Evolutionary conservation across 2,888 invertebrate species (phyloP).

Genomic region (Ariolimax columbianus): DNA sequence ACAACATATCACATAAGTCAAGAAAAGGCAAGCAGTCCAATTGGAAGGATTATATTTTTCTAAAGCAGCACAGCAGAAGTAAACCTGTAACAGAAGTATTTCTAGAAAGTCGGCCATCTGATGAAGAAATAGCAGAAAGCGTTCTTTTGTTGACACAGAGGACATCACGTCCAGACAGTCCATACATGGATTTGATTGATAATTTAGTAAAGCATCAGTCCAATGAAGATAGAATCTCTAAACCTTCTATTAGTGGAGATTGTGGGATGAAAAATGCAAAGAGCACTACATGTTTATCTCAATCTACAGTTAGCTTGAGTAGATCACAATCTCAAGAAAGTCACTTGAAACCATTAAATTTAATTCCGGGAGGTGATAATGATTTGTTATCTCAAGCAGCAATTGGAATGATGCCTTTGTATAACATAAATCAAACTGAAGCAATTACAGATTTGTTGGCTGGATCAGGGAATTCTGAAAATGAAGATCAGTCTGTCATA

Average conservation of each 20-base stretch:
- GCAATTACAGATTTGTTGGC: neutral
- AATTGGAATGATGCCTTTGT: neutral
- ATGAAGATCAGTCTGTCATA: neutral
- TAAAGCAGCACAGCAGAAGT: neutral
- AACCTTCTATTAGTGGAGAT: neutral
- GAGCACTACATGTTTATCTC: neutral
- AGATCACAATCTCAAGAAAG: neutral
- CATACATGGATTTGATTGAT: conserved; percentile 28
- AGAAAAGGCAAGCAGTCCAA: neutral
- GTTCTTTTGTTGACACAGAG: conserved; percentile 39
- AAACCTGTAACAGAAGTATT: conserved; percentile 18
- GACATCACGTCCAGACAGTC: conserved; percentile 32
- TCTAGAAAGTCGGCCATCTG: conserved; percentile 2
- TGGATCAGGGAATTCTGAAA: neutral
- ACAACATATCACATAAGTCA: neutral
- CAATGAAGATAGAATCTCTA: neutral
- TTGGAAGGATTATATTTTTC: neutral
- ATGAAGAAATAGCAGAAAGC: conserved; percentile 38
- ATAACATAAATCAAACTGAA: neutral
- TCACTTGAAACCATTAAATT: neutral
- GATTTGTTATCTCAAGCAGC: neutral
- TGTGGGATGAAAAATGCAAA: neutral
- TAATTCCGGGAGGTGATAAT: neutral
- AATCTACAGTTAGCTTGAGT: neutral
- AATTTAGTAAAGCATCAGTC: neutral